phyloP scores from a whole-genome alignment of 2,888 invertebrate genomes.

The Lottia gigantea region DNA sequence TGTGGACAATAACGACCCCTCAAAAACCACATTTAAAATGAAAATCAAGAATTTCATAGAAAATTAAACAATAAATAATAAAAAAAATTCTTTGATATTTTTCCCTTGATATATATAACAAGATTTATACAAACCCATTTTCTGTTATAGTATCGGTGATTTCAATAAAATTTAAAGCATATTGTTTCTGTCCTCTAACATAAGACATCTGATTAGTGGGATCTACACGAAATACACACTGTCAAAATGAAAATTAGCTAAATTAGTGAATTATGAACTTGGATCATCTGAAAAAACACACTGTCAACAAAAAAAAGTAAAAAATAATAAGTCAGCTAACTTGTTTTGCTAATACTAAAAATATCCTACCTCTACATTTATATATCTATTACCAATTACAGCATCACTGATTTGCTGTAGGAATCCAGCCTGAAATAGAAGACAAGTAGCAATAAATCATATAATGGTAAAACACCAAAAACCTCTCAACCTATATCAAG shows the following conservation, averaged over 20 bases:
- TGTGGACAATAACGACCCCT: no score
- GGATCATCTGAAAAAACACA: no score
- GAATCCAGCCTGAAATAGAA: constrained; percentile 45
- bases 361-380: constrained; percentile 53
- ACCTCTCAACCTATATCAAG: no score
- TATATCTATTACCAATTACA: constrained; percentile 51
- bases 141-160: constrained; percentile 43
- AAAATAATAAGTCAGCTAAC: neutral
- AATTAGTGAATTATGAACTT: no score
- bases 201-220: constrained; percentile 39
- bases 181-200: constrained; percentile 57
- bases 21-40: no score
- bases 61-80: no score
- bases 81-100: no score
- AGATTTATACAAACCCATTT: constrained; percentile 52
- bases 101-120: no score
- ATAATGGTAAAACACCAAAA: neutral
- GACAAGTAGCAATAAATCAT: neutral
- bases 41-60: no score
- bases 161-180: constrained; percentile 55
- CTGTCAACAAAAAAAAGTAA: no score
- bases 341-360: no score
- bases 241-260: constrained; percentile 15
- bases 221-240: constrained; percentile 55
- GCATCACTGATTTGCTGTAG: constrained; percentile 54